phyloP scores from a whole-genome alignment of 1,140 invertebrate genomes.

The Alviniconcha marisindica region DNA sequence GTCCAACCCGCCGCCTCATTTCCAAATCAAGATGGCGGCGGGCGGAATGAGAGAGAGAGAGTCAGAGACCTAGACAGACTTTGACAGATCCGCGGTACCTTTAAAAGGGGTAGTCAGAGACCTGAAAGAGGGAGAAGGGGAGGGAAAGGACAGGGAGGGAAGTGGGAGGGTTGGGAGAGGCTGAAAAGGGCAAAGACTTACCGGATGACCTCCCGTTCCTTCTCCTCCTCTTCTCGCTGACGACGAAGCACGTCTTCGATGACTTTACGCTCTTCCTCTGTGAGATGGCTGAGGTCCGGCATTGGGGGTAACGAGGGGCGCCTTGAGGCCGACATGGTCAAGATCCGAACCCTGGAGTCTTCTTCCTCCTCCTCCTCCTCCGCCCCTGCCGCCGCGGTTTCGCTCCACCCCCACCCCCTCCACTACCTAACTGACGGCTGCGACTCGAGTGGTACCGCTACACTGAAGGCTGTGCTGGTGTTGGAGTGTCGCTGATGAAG shows the following conservation, averaged over 20 bases:
- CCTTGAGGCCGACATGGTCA: constrained; percentile 57
- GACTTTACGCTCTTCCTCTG: constrained; percentile 96
- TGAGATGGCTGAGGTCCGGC: constrained; percentile 98
- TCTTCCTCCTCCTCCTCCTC: not conserved
- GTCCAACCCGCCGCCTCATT: constrained; percentile 36
- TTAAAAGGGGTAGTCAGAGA: too few species aligned
- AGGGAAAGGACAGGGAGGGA: not conserved
- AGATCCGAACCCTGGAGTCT: not conserved
- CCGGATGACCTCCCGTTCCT: constrained; percentile 82
- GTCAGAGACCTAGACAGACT: not conserved
- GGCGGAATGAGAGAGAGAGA: constrained; percentile 8
- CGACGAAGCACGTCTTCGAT: constrained; percentile 97
- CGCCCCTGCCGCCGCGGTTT: not conserved
- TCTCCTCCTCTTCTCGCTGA: constrained; percentile 97
- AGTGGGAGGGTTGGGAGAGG: not conserved
- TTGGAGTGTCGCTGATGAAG: not conserved
- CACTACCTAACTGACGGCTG: not conserved
- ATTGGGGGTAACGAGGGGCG: constrained; percentile 78
- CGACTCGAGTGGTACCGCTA: not conserved
- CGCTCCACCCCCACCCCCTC: not conserved
- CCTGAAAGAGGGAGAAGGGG: too few species aligned
- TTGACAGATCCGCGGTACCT: too few species aligned
- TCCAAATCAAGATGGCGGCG: constrained; percentile 44
- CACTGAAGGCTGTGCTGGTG: not conserved
- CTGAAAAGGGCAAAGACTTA: constrained; percentile 47